Evolutionary conservation across 2,113 vertebrate species (phyloP), one percentile per base, ranked within the genome.

Genomic region (Origma solitaria): DNA sequence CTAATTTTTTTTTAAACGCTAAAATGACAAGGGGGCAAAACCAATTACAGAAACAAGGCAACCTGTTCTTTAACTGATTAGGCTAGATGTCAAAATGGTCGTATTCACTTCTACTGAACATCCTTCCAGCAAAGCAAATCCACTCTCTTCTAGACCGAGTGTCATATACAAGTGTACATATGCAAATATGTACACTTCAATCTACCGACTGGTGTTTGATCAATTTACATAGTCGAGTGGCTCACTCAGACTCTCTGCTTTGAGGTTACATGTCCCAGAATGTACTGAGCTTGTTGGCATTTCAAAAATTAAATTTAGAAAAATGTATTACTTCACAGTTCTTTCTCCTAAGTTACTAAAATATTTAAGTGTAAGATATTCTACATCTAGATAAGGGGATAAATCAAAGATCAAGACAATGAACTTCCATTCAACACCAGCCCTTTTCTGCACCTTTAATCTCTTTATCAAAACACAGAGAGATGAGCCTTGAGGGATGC

Each of bases 361-460:
- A 95, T 92, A 95, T 88, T 94, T 95, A 96, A 72, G 68, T 7
- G 4, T 27, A 75, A 95, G 77, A 94, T 56, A 88, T 49, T 88
- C 91, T 83, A 64, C 49, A 75, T 73, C 72, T 84, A 96, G 86
- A 83, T 75, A 81, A 75, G 56, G 68, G 38, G 64, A 95, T 94
- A 94, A 95, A 94, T 95, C 92, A 96, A 90, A 91, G 80, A 91
- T 44, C 64, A 72, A 62, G 86, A 96, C 83, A 84, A 93, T 54
- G 65, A 91, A 91, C 86, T 75, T 91, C 86, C 45, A 77, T 57
- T 77, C 64, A 78, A 78, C 40, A 71, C 20, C 44, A 75, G 69
- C 35, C 72, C n/a, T 92, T 83, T 72, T 68, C 72, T 78, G 68
- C 25, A 90, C 72, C 64, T 94, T 94, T 56, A 81, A 86, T 88